Conservation (phyloP, 1,140 invertebrate genomes). For the Rhagoletis pomonella region DNA sequence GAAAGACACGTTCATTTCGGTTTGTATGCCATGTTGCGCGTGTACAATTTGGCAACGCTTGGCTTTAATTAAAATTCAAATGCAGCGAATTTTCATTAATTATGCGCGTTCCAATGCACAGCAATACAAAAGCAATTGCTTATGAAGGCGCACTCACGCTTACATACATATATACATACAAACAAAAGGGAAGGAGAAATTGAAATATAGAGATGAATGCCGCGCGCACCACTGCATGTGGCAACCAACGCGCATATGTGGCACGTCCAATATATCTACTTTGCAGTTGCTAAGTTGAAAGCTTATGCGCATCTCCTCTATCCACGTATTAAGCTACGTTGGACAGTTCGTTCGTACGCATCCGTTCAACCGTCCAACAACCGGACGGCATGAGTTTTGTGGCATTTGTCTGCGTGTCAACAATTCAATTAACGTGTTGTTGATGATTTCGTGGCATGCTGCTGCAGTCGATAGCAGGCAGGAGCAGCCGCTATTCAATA, state of each 20-base stretch:
- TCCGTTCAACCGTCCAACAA: not conserved
- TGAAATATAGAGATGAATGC: not conserved
- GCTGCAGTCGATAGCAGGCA: not conserved
- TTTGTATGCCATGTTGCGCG: not conserved
- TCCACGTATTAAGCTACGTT: no score
- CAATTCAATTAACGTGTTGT: slow-evolving; percentile 72
- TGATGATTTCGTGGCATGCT: slow-evolving; percentile 47
- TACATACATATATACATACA: not conserved
- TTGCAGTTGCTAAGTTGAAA: not conserved
- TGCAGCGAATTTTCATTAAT: slow-evolving; percentile 72
- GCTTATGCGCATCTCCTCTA: not conserved
- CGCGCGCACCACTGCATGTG: not conserved
- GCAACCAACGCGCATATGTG: not conserved
- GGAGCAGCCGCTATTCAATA: slow-evolving; percentile 5
- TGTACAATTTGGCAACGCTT: slow-evolving; percentile 68
- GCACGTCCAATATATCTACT: not conserved
- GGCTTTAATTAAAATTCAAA: slow-evolving; percentile 73
- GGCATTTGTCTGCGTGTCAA: slow-evolving; percentile 65
- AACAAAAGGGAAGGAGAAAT: not conserved
- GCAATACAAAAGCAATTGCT: slow-evolving; percentile 48
- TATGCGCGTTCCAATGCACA: slow-evolving; percentile 63
- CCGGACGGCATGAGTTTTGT: slow-evolving; percentile 53
- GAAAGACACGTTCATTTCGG: no score
- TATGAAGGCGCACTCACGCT: slow-evolving; percentile 18
- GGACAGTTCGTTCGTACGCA: no score